Base-by-base conservation (phyloP, 2,888 invertebrate genomes). In the Limulus polyphemus region DNA sequence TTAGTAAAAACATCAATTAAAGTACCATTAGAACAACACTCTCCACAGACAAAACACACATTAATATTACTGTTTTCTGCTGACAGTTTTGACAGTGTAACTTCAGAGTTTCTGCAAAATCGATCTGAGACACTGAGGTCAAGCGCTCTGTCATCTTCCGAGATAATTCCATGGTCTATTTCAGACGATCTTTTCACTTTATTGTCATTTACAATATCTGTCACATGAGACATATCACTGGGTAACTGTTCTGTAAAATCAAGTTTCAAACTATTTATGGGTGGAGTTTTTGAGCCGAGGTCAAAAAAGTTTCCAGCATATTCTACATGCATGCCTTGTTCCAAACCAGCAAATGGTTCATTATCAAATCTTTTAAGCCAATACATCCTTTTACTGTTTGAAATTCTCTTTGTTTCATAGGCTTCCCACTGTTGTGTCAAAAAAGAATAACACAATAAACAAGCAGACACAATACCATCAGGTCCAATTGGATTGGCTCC, bases 361-460 rank as follows among this genome's bases (percentile, higher is more conserved):
- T 91, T 89, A 74, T 94, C 93, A 70, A 88, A 84, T 70, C 94
- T 80, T 77, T 94, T 94, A 79, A 93, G 81, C 87, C 93, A 93
- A 75, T 94, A 94, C 73, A 93, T 83, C 60, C 94, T 80, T 75
- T 92, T 90, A 68, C 84, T 82, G 75, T 90, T 87, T 0, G 93
- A 91, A 70, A 88, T 87, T 74, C 84, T 85, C 72, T 86, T 87
- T 55, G 86, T 80, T 78, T 94, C 93, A 76, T 89, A 89, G 67
- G 86, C 83, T 72, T 93, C 89, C 94, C 94, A 94, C 78, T 94
- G 94, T 76, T 91, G 88, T 61, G 86, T 81, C 55, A 94, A 82
- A 73, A 91, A 82, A 59, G 87, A 84, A 77, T 87, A 89, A 79
- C 94, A 94, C 48, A 93, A 83, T 76, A 84, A 84, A 78, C 94